Evolutionary conservation across 2,888 invertebrate genomes (phyloP), one percentile per base, ranked within the genome.

Genomic region (Acrocera orbiculus): DNA sequence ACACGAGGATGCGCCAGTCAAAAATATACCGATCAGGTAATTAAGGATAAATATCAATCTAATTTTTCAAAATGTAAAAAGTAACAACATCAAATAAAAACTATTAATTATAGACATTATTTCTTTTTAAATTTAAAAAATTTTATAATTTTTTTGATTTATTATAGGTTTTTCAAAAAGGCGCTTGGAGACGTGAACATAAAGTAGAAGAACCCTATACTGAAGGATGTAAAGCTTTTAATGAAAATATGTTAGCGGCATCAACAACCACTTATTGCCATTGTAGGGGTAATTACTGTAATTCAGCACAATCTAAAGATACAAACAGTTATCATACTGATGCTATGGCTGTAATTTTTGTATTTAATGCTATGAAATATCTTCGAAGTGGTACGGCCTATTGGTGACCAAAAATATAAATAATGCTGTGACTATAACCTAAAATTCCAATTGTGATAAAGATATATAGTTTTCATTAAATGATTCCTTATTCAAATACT

Each of bases 1-100:
- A 55, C 51, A 24, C 65, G 82, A 31, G 78, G 76, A 45, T 85
- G 85, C 51, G 80, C 83, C 0, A 62, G 69, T 4, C 83, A 85
- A 56, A 75, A 72, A 50, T 63, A 75, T 46, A 68, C 68, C 27
- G 56, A 54, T 36, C 58, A 58, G 47, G 59, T 59, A 41, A 40
- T n/a, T n/a, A n/a, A n/a, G n/a, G n/a, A n/a, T n/a, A 19, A 19
- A 19, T 19, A 19, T 5, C 5, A 6, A 19, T 19, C 19, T 6
- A 19, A 19, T 19, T 5, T 6, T 19, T 19, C 5, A 19, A 19
- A 19, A 8, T 8, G 8, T 6, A 6, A 19, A 5, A 19, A 19
- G 8, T 6, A 5, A 19, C 5, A 19, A 8, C 19, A 19, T 6
- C 5, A 6, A 19, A 19, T 6, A 19, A 19, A 19, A 19, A 19